These are phyloP conservation scores for Eurois occulta DNA, from an alignment of 2,888 invertebrate species.

Conservation along the genomic window DNA sequence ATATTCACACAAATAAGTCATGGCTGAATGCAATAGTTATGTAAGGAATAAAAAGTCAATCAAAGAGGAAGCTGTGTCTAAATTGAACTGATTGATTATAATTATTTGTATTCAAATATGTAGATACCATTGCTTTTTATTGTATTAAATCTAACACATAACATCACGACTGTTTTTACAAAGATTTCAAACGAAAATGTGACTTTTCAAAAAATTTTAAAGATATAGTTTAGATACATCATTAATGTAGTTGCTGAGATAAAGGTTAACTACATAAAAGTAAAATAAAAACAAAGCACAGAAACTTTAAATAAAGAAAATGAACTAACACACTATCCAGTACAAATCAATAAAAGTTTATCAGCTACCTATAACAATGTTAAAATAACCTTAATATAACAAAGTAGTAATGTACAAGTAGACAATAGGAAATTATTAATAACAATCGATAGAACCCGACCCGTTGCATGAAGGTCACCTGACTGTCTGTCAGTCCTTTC, in stretches of 20 bases:
- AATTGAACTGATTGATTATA: background rate
- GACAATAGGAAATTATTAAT: constrained; percentile 35
- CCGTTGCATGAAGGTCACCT: constrained; percentile 46
- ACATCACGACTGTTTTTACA: background rate
- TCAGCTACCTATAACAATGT: background rate
- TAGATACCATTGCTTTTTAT: background rate
- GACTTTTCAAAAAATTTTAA: background rate
- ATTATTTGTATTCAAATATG: background rate
- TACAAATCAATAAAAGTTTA: background rate
- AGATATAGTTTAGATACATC: background rate
- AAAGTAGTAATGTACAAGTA: background rate
- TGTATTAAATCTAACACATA: background rate
- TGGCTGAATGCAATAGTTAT: constrained; percentile 1
- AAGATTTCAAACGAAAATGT: no score
- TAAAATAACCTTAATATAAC: background rate
- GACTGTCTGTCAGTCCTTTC: constrained; percentile 44
- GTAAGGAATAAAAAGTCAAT: background rate
- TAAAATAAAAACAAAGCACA: background rate
- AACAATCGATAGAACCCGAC: constrained; percentile 45
- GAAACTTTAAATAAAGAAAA: background rate
- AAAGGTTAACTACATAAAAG: background rate
- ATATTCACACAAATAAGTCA: background rate
- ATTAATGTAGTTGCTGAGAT: background rate
- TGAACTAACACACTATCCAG: background rate
- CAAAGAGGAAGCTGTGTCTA: constrained; percentile 2